Evolutionary conservation across 1,140 invertebrate genomes (phyloP).

Genomic region (Parasteatoda tepidariorum): DNA sequence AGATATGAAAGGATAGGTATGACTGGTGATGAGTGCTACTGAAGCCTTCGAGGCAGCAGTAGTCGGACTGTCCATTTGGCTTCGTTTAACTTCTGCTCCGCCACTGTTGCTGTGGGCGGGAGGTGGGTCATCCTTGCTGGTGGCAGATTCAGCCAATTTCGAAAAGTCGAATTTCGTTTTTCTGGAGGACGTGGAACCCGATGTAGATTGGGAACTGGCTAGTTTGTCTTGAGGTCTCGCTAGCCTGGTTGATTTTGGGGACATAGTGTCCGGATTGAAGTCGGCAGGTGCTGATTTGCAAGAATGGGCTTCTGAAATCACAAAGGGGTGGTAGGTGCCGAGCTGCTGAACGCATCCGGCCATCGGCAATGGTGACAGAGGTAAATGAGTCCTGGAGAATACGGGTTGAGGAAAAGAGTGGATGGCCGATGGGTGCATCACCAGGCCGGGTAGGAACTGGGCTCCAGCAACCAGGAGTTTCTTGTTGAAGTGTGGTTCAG

Average conservation of each 20-base stretch:
- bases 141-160: slow-evolving; percentile 65
- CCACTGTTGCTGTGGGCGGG: not conserved
- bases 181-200: not conserved
- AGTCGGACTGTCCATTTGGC: not conserved
- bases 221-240: not conserved
- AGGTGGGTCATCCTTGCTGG: slow-evolving; percentile 52
- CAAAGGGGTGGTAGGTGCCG: slow-evolving; percentile 37
- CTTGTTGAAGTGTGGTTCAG: slow-evolving; percentile 43
- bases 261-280: not conserved
- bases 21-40: slow-evolving; percentile 49
- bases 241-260: not conserved
- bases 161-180: slow-evolving; percentile 64
- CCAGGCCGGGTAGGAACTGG: slow-evolving; percentile 35
- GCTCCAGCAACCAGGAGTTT: slow-evolving; percentile 18
- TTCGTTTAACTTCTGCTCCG: not conserved
- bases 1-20: slow-evolving; percentile 53
- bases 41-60: slow-evolving; percentile 6
- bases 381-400: slow-evolving; percentile 50
- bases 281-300: not conserved
- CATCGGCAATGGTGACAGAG: slow-evolving; percentile 53
- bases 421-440: slow-evolving; percentile 50
- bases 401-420: slow-evolving; percentile 46
- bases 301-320: not conserved
- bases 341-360: slow-evolving; percentile 43
- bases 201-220: not conserved